A percentile compares a stretch with the other conserved stretches of the same genome.
These are phyloP conservation scores for Podarcis cretensis DNA, from an alignment of 2,113 vertebrate genomes.

Conservation along the genomic window DNA sequence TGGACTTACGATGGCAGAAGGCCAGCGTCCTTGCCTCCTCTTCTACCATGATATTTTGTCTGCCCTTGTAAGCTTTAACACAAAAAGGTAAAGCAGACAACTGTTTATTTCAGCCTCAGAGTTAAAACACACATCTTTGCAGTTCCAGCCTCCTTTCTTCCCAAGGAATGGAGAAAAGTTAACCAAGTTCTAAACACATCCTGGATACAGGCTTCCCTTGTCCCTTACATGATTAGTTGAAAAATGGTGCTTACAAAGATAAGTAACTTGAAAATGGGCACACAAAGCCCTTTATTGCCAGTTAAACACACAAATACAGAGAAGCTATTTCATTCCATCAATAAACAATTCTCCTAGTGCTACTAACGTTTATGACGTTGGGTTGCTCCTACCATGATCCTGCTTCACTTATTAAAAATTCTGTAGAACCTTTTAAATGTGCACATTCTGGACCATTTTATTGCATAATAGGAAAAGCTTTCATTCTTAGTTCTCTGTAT, in stretches of 20 bases:
- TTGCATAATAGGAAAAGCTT: too few relatives aligned
- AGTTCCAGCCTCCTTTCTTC: background rate
- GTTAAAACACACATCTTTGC: background rate
- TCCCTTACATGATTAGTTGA: background rate
- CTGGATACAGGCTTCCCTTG: accelerated
- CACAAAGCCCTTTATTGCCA: background rate
- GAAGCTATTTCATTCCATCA: background rate
- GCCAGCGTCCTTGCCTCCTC: background rate
- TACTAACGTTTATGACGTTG: background rate
- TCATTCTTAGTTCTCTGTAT: too few relatives aligned
- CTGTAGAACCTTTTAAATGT: background rate
- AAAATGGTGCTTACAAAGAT: background rate
- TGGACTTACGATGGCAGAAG: background rate
- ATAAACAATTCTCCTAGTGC: background rate
- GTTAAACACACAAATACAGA: background rate
- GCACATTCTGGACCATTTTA: background rate
- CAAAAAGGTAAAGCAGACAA: background rate
- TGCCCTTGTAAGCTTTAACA: background rate
- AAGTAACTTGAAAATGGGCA: background rate
- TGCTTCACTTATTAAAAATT: background rate
- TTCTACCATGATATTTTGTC: background rate
- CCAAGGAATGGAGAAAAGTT: background rate
- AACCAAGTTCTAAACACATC: background rate
- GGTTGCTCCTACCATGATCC: background rate
- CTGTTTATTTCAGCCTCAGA: background rate